Evolutionary conservation across 2,113 vertebrate genomes (phyloP), one percentile per base, ranked within the genome.

Genomic region (Collichthys lucidus): DNA sequence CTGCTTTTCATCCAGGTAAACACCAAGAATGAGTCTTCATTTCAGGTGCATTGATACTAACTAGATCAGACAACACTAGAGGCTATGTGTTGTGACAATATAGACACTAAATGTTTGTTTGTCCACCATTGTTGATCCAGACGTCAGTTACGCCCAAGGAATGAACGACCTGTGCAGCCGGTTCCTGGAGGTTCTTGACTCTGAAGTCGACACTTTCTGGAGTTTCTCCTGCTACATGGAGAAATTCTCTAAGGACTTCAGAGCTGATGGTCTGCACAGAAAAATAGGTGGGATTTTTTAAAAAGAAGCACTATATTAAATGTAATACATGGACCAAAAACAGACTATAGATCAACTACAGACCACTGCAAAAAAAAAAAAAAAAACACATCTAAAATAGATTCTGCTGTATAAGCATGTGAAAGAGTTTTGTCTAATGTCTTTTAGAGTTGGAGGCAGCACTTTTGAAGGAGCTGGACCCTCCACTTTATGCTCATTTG

Each of bases 121-220:
- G 20, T 60, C 10, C 20, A 50, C 7, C 24, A 5, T 42, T 64
- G 52, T 75, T 60, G 15, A 62, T 80, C 22, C 88, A 96, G 96
- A 96, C 65, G 96, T 96, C 10, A 94, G 94, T 69, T 96, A 96
- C 53, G 96, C 95, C 49, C 95, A 96, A 83, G 95, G 96, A 14
- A 96, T 96, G 96, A 96, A 95, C 75, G 96, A 96, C 88, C 89
- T 96, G 46, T 96, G 95, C 89, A 96, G 95, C 81, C 92, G 95
- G 1, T 95, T 96, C 86, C 83, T 96, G 57, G 96, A 96, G 87
- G 95, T 96, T 26, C 87, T 96, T 2, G 91, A 96, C 87, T 95
- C 91, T 12, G 95, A 96, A 87, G 95, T 95, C 7, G 95, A 96
- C 85, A 92, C 95, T 9, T 96, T 93, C 84, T 96, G 96, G 95